phyloP scores from a whole-genome alignment of 2,797 vertebrate genomes.

The Macropus fuliginosus region DNA sequence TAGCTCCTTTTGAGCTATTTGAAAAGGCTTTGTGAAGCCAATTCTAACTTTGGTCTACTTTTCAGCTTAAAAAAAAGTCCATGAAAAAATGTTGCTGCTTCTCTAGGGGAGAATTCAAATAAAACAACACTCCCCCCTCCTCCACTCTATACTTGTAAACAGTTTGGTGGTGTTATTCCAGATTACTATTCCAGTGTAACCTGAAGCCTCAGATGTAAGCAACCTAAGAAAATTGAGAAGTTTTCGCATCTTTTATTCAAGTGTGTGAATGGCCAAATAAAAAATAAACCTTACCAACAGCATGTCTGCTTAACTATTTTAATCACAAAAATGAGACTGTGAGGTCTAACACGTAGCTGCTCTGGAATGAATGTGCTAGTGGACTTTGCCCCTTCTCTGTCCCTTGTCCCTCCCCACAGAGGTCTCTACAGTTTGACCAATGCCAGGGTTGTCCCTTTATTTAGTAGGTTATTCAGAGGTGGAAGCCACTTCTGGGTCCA shows the following conservation, averaged over 20 bases:
- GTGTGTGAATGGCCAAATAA: neutral
- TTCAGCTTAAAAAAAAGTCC: neutral
- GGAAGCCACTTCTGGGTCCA: neutral
- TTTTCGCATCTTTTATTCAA: neutral
- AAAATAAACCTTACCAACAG: neutral
- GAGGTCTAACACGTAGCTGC: neutral
- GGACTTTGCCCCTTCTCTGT: neutral
- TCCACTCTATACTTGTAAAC: neutral
- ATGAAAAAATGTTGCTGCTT: neutral
- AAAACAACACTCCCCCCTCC: neutral
- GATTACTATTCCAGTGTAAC: neutral
- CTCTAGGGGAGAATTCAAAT: neutral
- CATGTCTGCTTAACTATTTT: neutral
- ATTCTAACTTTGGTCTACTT: neutral
- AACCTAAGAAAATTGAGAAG: neutral
- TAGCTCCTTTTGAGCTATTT: neutral
- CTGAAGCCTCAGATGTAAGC: neutral
- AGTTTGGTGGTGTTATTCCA: neutral
- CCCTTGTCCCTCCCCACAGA: neutral
- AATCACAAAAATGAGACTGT: neutral
- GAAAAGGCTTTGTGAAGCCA: neutral
- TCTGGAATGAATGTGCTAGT: neutral
- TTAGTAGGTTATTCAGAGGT: neutral
- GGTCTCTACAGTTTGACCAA: neutral
- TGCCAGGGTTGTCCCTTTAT: neutral